Conservation (phyloP, 2,797 vertebrate genomes). For the Lithobates sylvaticus region DNA sequence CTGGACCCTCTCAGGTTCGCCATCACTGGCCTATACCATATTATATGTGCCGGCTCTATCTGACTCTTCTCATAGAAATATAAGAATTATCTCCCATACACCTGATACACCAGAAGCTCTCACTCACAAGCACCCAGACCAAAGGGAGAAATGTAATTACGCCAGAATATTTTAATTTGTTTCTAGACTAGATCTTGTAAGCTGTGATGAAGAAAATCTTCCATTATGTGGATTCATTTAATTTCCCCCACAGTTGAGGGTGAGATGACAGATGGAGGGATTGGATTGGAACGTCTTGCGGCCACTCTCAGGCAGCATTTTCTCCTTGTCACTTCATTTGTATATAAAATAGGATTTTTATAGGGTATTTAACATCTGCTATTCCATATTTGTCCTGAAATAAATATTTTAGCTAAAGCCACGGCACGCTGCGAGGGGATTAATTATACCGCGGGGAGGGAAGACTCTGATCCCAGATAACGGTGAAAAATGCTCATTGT, state of each 20-base stretch:
- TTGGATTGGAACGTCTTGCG: constrained; percentile 29
- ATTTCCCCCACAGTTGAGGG: constrained; percentile 78
- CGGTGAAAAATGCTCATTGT: neutral
- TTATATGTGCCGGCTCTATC: constrained; percentile 13
- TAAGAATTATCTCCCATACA: constrained; percentile 23
- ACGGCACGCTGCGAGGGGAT: constrained; percentile 24
- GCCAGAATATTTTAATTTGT: constrained; percentile 64
- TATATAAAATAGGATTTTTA: constrained; percentile 46
- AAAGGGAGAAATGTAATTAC: constrained; percentile 57
- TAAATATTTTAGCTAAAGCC: constrained; percentile 32
- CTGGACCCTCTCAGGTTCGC: too few species aligned
- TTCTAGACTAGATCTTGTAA: constrained; percentile 75
- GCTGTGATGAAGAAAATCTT: constrained; percentile 77
- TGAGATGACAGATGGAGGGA: constrained; percentile 76
- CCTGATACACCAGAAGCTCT: constrained; percentile 34
- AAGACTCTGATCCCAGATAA: neutral
- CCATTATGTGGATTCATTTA: constrained; percentile 77
- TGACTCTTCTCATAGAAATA: constrained; percentile 29
- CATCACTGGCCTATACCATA: neutral
- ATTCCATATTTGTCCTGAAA: constrained; percentile 28
- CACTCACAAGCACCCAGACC: constrained; percentile 46
- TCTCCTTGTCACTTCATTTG: constrained; percentile 47
- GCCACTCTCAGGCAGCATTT: constrained; percentile 12
- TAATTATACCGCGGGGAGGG: neutral
- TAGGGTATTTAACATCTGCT: constrained; percentile 42